These are phyloP conservation scores for Patella ulyssiponensis DNA, from an alignment of 2,888 invertebrate genomes.

Conservation along the genomic window DNA sequence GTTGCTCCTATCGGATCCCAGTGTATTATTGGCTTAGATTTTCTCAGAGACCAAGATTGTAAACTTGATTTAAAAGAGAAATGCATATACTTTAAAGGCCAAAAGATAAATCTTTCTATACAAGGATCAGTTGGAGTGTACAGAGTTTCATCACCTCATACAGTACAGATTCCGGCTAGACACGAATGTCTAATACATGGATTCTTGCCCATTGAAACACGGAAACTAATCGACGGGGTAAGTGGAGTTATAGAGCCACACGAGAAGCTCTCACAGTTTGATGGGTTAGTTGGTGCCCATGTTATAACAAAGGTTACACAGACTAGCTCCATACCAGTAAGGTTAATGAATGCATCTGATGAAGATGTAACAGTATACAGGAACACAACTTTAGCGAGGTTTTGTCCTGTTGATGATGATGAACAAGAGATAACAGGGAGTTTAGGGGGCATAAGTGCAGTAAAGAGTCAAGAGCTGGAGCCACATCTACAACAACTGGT, in stretches of 20 bases:
- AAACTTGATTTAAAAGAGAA: slow-evolving; percentile 7
- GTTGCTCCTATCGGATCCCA: background rate
- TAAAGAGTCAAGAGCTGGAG: background rate
- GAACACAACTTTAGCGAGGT: slow-evolving; percentile 1
- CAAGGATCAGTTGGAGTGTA: background rate
- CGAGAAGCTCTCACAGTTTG: slow-evolving; percentile 11
- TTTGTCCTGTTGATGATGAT: background rate
- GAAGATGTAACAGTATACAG: slow-evolving; percentile 12
- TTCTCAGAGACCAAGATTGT: slow-evolving; percentile 8
- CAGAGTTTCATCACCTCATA: background rate
- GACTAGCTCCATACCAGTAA: slow-evolving; percentile 12
- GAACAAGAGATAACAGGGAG: background rate
- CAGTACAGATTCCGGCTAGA: slow-evolving; percentile 13
- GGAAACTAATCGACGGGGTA: slow-evolving; percentile 13
- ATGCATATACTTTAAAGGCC: background rate
- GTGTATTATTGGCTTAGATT: slow-evolving; percentile 13
- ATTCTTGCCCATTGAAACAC: slow-evolving; percentile 10
- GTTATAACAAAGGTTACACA: background rate
- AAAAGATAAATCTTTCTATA: background rate
- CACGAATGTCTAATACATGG: slow-evolving; percentile 8
- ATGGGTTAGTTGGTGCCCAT: slow-evolving; percentile 20
- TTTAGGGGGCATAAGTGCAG: background rate
- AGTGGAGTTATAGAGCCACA: slow-evolving; percentile 18
- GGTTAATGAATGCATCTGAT: slow-evolving; percentile 15
- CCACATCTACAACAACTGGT: background rate